These are phyloP conservation scores for Ochropleura leucogaster DNA, from an alignment of 2,888 invertebrate genomes.

Conservation along the genomic window DNA sequence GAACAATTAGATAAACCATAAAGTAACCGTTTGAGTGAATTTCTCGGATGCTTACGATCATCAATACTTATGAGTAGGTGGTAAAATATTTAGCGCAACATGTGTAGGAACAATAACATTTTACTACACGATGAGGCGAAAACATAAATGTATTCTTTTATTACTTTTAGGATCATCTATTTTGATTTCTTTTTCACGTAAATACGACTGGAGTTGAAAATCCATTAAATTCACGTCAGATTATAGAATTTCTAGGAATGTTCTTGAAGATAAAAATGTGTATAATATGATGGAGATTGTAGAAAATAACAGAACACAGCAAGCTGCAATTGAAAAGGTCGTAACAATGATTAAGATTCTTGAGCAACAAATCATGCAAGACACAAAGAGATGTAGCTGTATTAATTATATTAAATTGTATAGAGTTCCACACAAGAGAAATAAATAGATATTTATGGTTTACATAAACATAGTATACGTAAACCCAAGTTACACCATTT, in stretches of 20 bases:
- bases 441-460: not conserved
- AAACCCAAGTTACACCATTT: too few relatives aligned
- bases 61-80: conserved; percentile 42
- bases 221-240: conserved; percentile 2
- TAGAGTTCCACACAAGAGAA: not conserved
- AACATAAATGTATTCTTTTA: conserved; percentile 25
- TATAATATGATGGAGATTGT: not conserved
- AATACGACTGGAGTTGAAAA: conserved; percentile 11
- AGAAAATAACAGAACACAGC: not conserved
- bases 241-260: conserved; percentile 11
- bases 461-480: not conserved
- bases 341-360: not conserved
- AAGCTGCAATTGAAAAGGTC: too few relatives aligned
- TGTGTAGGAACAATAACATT: conserved; percentile 37
- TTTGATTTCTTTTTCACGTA: conserved; percentile 31
- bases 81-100: conserved; percentile 47
- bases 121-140: conserved; percentile 6
- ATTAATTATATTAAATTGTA: not conserved
- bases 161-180: conserved; percentile 32
- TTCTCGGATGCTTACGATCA: conserved; percentile 48
- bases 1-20: conserved; percentile 73
- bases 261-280: not conserved
- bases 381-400: not conserved
- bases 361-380: not conserved
- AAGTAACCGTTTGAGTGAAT: conserved; percentile 51